Evolutionary conservation across 2,113 vertebrate species (phyloP), one percentile per base, ranked within the genome.

Genomic region (Aldabrachelys gigantea): DNA sequence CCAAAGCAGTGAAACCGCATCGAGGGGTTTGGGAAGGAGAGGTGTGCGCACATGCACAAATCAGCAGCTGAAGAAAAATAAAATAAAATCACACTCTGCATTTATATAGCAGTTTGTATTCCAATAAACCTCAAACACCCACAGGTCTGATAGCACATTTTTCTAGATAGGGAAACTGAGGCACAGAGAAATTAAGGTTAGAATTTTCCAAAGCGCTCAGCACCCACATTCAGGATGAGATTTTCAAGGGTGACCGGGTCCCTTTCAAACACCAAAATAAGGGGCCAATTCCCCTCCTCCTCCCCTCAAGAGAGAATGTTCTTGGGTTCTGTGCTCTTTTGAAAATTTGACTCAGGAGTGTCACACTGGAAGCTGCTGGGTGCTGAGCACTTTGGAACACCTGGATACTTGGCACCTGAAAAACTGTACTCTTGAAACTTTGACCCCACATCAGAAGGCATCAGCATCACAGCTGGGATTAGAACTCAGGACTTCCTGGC

Each of bases 1-100:
- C 97, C 7, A 94, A 88, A 14, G 93, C 88, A 82, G 90, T 97
- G 97, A 98, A 98, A 98, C n/a, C 38, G 84, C 21, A 78, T 7
- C 1, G 29, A 79, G 41, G 86, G 49, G 49, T 78, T 86, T 79
- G 81, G 29, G 50, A 0, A 0, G 17, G n/a, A 75, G 72, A 4
- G n/a, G 50, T 10, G 57, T 10, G 9, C 21, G 22, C n/a, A 54
- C 56, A 41, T 4, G 13, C 11, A 31, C 14, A 1, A 12, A 24
- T 11, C 35, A 16, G 59, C 92, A 56, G 91, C 75, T 53, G 53
- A 87, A 52, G 53, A 69, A 85, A 88, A 76, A 78, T 76, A 1
- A 80, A 1, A 1, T 0, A 19, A 17, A 10, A 14, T 13, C 1
- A 0, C 16, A 2, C 35, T 72, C 16, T 1, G 13, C 56, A 78